phyloP scores from a whole-genome alignment of 2,888 invertebrate species.

The Protonemura montana region DNA sequence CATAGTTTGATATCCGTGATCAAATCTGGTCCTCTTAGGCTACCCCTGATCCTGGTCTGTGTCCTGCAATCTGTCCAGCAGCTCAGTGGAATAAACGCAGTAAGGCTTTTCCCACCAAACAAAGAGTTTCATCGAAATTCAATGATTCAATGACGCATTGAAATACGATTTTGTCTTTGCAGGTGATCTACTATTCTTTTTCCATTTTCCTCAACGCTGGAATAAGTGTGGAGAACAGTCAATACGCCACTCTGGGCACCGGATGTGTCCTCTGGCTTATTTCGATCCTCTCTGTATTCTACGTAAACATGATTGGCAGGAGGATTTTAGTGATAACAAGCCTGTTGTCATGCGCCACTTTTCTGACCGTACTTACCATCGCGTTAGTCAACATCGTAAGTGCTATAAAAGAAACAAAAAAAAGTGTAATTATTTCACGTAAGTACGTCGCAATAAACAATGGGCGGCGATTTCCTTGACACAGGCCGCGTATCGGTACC shows the following conservation, averaged over 20 bases:
- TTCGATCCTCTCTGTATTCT: slow-evolving; percentile 66
- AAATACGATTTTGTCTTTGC: slow-evolving; percentile 60
- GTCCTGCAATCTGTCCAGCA: slow-evolving; percentile 87
- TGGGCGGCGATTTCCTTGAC: too few species aligned
- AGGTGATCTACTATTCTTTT: slow-evolving; percentile 86
- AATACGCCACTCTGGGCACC: slow-evolving; percentile 82
- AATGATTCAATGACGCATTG: neutral
- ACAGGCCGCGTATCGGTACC: too few species aligned
- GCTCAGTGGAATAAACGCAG: slow-evolving; percentile 89
- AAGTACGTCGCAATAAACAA: neutral
- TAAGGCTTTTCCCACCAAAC: slow-evolving; percentile 60
- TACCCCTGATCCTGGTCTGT: slow-evolving; percentile 80
- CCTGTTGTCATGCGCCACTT: slow-evolving; percentile 66
- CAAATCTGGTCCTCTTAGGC: slow-evolving; percentile 65
- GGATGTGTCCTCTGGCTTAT: slow-evolving; percentile 77
- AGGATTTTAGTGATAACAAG: slow-evolving; percentile 73
- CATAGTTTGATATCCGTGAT: slow-evolving; percentile 66
- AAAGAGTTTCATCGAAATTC: neutral
- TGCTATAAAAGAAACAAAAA: slow-evolving; percentile 48
- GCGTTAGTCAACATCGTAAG: slow-evolving; percentile 73
- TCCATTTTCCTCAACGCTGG: slow-evolving; percentile 79
- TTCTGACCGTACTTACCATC: slow-evolving; percentile 68
- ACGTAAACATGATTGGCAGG: slow-evolving; percentile 64
- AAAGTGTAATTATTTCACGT: neutral
- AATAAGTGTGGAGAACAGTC: slow-evolving; percentile 66